phyloP scores from a whole-genome alignment of 2,113 vertebrate genomes.

The Verasper variegatus region DNA sequence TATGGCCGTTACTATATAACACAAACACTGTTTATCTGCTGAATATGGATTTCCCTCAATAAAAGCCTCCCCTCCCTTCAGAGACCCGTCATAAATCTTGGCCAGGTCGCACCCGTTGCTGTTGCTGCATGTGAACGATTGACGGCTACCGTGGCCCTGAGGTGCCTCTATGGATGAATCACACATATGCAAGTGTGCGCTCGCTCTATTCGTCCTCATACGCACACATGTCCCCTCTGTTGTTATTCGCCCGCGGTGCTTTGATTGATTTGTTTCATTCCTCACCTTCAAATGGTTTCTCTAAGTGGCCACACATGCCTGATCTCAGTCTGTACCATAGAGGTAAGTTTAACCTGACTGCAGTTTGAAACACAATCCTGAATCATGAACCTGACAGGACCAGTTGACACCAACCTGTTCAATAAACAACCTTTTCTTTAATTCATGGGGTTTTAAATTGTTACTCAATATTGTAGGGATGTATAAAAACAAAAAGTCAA shows the following conservation, averaged over 20 bases:
- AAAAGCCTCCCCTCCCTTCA: constrained; percentile 45
- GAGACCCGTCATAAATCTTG: constrained; percentile 46
- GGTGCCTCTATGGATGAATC: constrained; percentile 75
- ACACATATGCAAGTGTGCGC: constrained; percentile 35
- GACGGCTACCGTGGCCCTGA: constrained; percentile 47
- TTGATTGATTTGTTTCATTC: constrained; percentile 67
- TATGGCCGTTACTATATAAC: constrained; percentile 7
- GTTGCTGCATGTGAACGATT: constrained; percentile 49
- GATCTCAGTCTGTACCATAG: neutral
- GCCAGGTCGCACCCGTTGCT: constrained; percentile 46
- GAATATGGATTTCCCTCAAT: constrained; percentile 63
- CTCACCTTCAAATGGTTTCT: constrained; percentile 38
- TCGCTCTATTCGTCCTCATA: constrained; percentile 29
- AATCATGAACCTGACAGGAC: neutral
- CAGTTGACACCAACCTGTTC: neutral
- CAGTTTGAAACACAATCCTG: neutral
- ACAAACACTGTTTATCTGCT: constrained; percentile 50
- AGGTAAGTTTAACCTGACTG: neutral
- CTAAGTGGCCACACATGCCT: constrained; percentile 10
- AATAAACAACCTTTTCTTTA: neutral
- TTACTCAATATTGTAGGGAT: neutral
- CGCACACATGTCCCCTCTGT: constrained; percentile 37
- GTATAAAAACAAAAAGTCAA: neutral
- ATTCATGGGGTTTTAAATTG: neutral
- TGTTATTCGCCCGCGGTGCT: constrained; percentile 38